phyloP scores from a whole-genome alignment of 2,797 vertebrate species.

The Syngnathus acus region DNA sequence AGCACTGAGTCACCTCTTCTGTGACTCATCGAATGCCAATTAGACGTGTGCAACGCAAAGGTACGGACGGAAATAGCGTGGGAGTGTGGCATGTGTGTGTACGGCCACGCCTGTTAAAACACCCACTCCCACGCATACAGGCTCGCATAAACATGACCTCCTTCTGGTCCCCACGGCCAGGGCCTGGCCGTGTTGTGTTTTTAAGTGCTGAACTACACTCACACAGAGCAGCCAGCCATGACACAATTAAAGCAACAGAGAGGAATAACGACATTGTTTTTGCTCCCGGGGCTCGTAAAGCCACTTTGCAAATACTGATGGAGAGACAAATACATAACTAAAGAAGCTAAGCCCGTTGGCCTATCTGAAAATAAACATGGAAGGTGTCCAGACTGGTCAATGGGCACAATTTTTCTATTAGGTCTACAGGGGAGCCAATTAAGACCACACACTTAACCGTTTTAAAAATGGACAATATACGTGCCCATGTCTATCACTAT shows the following conservation, averaged over 20 bases:
- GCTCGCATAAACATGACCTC: neutral
- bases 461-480: too few species aligned
- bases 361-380: neutral
- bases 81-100: conserved; percentile 4
- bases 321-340: neutral
- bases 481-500: too few species aligned
- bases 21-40: conserved; percentile 19
- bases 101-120: neutral
- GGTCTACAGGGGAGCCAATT: too few species aligned
- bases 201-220: neutral
- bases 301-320: neutral
- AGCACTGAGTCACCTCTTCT: conserved; percentile 34
- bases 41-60: conserved; percentile 13
- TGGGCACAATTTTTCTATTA: too few species aligned
- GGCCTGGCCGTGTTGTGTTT: neutral
- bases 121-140: neutral
- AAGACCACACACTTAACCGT: too few species aligned
- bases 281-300: neutral
- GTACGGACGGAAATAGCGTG: conserved; percentile 16
- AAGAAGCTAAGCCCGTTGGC: neutral
- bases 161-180: neutral
- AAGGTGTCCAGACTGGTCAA: neutral
- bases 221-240: neutral
- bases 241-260: neutral
- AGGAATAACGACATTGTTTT: neutral